A percentile compares a stretch with the other conserved stretches of the same genome.
These are phyloP conservation scores for Onychorhynchus coronatus DNA, from an alignment of 2,113 vertebrate species.

Conservation along the genomic window DNA sequence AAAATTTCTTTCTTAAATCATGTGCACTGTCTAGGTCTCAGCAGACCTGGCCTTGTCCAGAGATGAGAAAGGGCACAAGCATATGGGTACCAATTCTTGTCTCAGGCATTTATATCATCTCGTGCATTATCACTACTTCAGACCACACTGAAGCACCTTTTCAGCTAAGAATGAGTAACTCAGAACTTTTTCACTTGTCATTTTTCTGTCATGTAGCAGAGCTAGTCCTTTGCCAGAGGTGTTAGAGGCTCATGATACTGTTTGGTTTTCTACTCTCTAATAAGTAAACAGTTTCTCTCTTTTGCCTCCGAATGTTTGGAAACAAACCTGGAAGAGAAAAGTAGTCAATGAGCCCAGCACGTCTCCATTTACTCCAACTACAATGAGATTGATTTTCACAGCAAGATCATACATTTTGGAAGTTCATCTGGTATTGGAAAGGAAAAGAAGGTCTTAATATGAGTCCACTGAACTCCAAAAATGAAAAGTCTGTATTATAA, in stretches of 20 bases:
- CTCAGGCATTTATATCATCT: background rate
- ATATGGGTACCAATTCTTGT: background rate
- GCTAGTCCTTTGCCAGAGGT: background rate
- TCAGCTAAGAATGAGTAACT: background rate
- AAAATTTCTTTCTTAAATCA: background rate
- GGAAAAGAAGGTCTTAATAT: background rate
- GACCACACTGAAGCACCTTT: background rate
- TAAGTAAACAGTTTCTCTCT: background rate
- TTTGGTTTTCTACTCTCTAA: background rate
- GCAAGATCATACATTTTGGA: background rate
- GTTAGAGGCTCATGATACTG: background rate
- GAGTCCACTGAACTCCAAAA: background rate
- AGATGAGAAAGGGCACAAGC: background rate
- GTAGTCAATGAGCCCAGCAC: background rate
- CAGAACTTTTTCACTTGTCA: background rate
- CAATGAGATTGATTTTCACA: background rate
- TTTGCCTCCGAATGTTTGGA: background rate
- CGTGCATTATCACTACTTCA: background rate
- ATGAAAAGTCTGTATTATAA: background rate
- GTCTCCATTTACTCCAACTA: background rate
- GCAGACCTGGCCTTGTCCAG: background rate
- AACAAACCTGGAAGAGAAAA: background rate
- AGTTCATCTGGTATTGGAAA: background rate
- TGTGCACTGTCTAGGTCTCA: background rate
- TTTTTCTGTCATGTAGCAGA: background rate